These are phyloP conservation scores for Diogma glabrata DNA, from an alignment of 2,888 invertebrate genomes.

Conservation along the genomic window DNA sequence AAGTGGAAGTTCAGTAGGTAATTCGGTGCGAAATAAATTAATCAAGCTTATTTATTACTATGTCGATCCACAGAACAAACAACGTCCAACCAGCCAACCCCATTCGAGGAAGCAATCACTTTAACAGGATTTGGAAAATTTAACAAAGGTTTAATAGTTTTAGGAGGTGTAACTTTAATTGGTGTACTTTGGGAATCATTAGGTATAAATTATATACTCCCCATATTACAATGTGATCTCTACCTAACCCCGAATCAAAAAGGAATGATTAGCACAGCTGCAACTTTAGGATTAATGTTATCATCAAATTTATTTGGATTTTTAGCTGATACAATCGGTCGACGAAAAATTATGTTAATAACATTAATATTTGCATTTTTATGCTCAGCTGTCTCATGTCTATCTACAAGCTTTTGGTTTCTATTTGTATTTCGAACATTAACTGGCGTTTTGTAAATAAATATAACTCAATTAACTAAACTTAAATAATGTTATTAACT, in stretches of 20 bases:
- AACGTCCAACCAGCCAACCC: not conserved
- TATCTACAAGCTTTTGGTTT: slow-evolving; percentile 38
- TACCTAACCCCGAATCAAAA: slow-evolving; percentile 31
- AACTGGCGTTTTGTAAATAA: slow-evolving; percentile 42
- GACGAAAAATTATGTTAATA: slow-evolving; percentile 37
- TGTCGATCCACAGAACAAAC: too few relatives aligned
- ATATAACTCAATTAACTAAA: too few relatives aligned
- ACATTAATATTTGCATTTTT: slow-evolving; percentile 37
- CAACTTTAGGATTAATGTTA: slow-evolving; percentile 38
- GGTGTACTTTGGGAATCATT: slow-evolving; percentile 38
- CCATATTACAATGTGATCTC: slow-evolving; percentile 39
- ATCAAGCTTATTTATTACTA: too few relatives aligned
- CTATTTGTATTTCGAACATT: slow-evolving; percentile 40
- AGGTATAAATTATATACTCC: slow-evolving; percentile 40
- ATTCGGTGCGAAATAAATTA: too few relatives aligned
- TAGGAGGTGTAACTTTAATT: slow-evolving; percentile 41
- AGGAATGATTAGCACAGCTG: slow-evolving; percentile 34
- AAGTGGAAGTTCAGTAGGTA: too few relatives aligned
- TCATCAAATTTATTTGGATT: slow-evolving; percentile 46
- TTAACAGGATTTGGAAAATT: slow-evolving; percentile 40
- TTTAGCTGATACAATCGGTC: slow-evolving; percentile 41
- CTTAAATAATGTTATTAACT: too few relatives aligned
- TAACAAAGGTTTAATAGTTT: slow-evolving; percentile 36
- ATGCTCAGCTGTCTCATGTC: slow-evolving; percentile 38
- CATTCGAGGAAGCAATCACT: not conserved